These are phyloP conservation scores for Rhegmatorhina hoffmannsi DNA, from an alignment of 2,113 vertebrate genomes.

Conservation along the genomic window DNA sequence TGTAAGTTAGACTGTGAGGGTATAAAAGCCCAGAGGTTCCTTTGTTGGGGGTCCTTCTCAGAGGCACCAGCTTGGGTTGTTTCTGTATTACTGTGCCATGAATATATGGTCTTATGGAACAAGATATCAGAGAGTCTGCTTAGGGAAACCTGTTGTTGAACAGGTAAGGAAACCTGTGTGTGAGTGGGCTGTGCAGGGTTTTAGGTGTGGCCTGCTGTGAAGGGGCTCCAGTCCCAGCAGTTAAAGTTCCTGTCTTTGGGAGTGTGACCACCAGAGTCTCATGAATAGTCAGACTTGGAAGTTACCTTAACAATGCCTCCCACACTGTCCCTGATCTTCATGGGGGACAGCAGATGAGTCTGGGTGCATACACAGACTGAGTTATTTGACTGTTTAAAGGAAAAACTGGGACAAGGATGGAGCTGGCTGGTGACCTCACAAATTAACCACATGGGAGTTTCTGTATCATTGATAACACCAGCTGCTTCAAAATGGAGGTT, in stretches of 20 bases:
- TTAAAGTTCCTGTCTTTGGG: background rate
- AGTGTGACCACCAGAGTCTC: background rate
- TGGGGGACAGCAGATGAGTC: background rate
- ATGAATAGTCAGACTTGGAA: background rate
- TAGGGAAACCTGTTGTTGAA: background rate
- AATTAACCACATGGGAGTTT: background rate
- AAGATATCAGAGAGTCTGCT: background rate
- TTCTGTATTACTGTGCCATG: background rate
- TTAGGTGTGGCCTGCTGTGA: background rate
- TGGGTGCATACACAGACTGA: background rate
- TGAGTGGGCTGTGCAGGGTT: background rate
- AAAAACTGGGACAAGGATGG: background rate
- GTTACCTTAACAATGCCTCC: background rate
- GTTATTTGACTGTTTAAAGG: background rate
- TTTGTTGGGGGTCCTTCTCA: background rate
- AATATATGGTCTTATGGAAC: background rate
- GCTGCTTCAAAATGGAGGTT: background rate
- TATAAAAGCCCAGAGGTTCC: background rate
- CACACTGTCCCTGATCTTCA: background rate
- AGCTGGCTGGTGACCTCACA: background rate
- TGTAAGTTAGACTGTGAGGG: background rate
- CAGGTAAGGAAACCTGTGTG: background rate
- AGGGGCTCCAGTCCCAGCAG: background rate
- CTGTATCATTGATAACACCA: background rate
- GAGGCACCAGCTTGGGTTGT: background rate